Evolutionary conservation across 1,140 invertebrate genomes (phyloP).

Genomic region (Chrysoperla carnea): DNA sequence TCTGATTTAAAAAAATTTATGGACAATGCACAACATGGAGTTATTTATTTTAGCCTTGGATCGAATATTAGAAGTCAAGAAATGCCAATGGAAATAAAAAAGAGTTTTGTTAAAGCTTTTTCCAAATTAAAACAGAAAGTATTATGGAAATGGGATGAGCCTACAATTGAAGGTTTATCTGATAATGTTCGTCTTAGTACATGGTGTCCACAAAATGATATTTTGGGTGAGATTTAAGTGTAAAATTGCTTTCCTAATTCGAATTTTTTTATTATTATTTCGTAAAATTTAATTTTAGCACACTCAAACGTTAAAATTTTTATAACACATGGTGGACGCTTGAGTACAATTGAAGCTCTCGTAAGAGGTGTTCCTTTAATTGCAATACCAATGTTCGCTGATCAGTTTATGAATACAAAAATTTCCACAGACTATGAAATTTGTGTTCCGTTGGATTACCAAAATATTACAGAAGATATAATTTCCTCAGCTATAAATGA

Average conservation of each 20-base stretch:
- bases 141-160: slow-evolving; percentile 38
- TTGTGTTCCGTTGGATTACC: no score
- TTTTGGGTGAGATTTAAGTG: slow-evolving; percentile 19
- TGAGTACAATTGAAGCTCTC: no score
- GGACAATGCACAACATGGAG: slow-evolving; percentile 9
- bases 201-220: slow-evolving; percentile 35
- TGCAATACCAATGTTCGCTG: no score
- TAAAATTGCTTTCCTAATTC: slow-evolving; percentile 28
- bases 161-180: slow-evolving; percentile 16
- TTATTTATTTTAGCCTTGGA: slow-evolving; percentile 13
- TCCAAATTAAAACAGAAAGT: slow-evolving; percentile 29
- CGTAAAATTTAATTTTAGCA: slow-evolving; percentile 24
- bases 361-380: no score
- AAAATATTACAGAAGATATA: no score
- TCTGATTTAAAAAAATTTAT: slow-evolving; percentile 9
- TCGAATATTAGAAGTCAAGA: slow-evolving; percentile 4
- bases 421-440: no score
- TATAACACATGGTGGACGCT: no score
- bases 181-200: slow-evolving; percentile 25
- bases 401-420: no score
- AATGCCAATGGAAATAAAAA: neutral
- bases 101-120: slow-evolving; percentile 4
- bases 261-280: no score
- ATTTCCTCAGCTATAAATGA: no score
- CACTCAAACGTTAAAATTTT: no score